Percentiles rank a stretch among this genome's conserved stretches.
Conservation (phyloP, 2,888 invertebrate genomes). For the Lymantria monacha region DNA sequence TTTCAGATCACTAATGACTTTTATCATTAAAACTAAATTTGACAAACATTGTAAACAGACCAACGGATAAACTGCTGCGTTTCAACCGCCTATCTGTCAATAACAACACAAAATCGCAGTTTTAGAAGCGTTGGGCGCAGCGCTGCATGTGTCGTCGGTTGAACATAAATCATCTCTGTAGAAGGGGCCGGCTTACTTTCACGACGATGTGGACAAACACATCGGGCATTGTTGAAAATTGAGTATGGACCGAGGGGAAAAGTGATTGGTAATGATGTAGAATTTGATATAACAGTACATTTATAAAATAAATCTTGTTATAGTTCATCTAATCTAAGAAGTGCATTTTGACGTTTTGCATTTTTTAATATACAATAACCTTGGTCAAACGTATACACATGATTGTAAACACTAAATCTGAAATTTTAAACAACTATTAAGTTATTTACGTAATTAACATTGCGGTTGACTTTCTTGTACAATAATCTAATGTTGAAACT, state of each 20-base stretch:
- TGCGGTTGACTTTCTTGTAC: no score
- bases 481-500: no score
- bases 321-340: no score
- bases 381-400: no score
- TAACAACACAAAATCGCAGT: slow-evolving; percentile 54
- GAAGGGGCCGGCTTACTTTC: slow-evolving; percentile 68
- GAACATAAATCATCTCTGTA: slow-evolving; percentile 70
- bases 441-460: no score
- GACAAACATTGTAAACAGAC: not conserved
- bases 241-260: slow-evolving; percentile 30
- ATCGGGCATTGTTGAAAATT: slow-evolving; percentile 44
- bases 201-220: slow-evolving; percentile 53
- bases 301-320: slow-evolving; percentile 1
- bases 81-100: slow-evolving; percentile 40
- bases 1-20: no score
- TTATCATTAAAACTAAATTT: no score
- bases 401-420: no score
- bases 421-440: no score
- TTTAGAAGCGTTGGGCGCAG: slow-evolving; percentile 66
- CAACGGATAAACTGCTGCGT: slow-evolving; percentile 44
- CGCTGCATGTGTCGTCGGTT: slow-evolving; percentile 78
- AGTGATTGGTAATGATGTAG: slow-evolving; percentile 38
- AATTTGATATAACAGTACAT: slow-evolving; percentile 12
- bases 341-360: no score
- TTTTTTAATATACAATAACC: no score